These are phyloP conservation scores for Tetragonisca angustula DNA, from an alignment of 2,888 invertebrate species.

Conservation along the genomic window DNA sequence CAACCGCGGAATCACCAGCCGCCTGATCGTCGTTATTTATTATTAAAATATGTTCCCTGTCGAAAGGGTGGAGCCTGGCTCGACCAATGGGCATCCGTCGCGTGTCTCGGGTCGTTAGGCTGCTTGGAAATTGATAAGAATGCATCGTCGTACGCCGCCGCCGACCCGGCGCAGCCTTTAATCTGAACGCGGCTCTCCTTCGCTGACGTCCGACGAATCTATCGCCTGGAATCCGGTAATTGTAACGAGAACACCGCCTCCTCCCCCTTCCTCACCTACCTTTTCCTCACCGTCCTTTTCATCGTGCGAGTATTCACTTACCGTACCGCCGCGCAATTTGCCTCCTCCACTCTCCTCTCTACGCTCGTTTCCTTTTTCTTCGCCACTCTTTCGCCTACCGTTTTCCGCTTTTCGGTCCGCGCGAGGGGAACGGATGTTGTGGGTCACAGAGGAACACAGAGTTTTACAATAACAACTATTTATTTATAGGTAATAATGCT, in stretches of 20 bases:
- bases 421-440: not conserved
- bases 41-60: slow-evolving; percentile 79
- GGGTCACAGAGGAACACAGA: not conserved
- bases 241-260: slow-evolving; percentile 1
- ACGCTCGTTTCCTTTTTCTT: not conserved
- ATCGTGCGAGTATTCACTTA: not conserved
- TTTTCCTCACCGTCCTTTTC: too few relatives aligned
- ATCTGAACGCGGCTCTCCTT: slow-evolving; percentile 44
- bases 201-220: slow-evolving; percentile 34
- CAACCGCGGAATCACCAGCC: slow-evolving; percentile 33
- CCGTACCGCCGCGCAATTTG: not conserved
- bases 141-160: slow-evolving; percentile 70
- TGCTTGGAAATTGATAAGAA: slow-evolving; percentile 81
- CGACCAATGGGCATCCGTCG: slow-evolving; percentile 79
- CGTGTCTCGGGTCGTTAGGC: slow-evolving; percentile 81
- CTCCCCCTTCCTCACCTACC: not conserved
- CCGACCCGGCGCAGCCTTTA: slow-evolving; percentile 55
- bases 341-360: not conserved
- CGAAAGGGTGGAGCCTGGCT: slow-evolving; percentile 79
- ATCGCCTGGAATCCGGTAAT: slow-evolving; percentile 36
- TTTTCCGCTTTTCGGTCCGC: not conserved
- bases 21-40: slow-evolving; percentile 77
- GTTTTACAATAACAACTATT: slow-evolving; percentile 84
- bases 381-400: not conserved
- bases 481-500: slow-evolving; percentile 84